Conservation (phyloP, 2,797 vertebrate genomes). For the Anabacerthia variegaticeps region DNA sequence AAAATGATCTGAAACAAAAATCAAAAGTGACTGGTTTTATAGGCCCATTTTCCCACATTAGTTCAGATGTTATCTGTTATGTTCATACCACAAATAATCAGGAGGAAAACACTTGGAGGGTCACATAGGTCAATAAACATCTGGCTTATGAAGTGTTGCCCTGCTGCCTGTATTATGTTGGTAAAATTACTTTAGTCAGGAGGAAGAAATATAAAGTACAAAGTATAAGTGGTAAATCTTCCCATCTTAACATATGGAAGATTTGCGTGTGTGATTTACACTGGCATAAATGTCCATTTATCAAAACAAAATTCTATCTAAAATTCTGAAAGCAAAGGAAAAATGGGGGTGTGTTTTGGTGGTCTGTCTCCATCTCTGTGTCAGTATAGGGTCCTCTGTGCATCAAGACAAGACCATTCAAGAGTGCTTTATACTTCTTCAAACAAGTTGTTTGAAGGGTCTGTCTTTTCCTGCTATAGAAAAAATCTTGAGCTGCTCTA, state of each 20-base stretch:
- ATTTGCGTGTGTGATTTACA: conserved; percentile 26
- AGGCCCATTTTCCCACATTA: conserved; percentile 55
- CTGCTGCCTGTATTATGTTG: conserved; percentile 51
- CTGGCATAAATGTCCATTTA: background rate
- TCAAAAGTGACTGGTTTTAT: conserved; percentile 47
- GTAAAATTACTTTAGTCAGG: conserved; percentile 65
- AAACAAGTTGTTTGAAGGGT: background rate
- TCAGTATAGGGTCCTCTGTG: background rate
- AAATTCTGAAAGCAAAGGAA: background rate
- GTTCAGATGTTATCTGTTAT: conserved; percentile 71
- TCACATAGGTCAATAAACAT: conserved; percentile 68
- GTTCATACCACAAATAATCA: conserved; percentile 63
- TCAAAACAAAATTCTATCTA: background rate
- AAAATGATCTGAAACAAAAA: conserved; percentile 43
- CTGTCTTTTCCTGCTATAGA: background rate
- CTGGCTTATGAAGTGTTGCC: conserved; percentile 67
- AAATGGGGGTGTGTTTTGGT: fast-evolving
- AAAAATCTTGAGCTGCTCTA: background rate
- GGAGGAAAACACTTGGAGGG: conserved; percentile 54
- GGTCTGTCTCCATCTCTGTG: background rate
- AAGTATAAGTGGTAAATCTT: background rate
- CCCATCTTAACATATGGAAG: conserved; percentile 1
- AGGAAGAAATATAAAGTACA: conserved; percentile 36
- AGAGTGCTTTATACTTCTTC: background rate
- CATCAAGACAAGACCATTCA: background rate